phyloP scores from a whole-genome alignment of 1,140 invertebrate species.

The Hylyphantes graminicola region DNA sequence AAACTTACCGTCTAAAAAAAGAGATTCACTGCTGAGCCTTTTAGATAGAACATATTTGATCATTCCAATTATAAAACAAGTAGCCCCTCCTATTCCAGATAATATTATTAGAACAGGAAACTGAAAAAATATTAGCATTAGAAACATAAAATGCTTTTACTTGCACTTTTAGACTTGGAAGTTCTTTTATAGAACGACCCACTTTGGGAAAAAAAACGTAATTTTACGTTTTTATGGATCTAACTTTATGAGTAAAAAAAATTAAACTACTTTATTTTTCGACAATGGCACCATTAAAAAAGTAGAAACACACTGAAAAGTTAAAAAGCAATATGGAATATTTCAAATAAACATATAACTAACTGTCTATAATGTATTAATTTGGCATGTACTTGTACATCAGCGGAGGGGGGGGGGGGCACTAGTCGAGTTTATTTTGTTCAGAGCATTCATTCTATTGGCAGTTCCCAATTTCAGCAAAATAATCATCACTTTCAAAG shows the following conservation, averaged over 20 bases:
- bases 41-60: slow-evolving; percentile 24
- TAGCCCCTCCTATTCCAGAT: slow-evolving; percentile 2
- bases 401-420: no score
- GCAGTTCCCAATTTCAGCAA: no score
- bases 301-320: no score
- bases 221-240: not conserved
- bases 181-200: not conserved
- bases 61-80: slow-evolving; percentile 15
- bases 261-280: not conserved
- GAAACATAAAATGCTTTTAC: not conserved
- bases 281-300: not conserved
- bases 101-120: slow-evolving; percentile 21
- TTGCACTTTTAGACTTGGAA: not conserved
- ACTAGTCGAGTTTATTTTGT: no score
- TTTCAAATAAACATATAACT: no score
- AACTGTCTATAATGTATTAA: no score
- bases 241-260: not conserved
- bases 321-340: no score
- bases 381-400: no score
- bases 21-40: slow-evolving; percentile 18
- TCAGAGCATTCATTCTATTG: no score
- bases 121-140: slow-evolving; percentile 31
- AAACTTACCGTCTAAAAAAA: slow-evolving; percentile 35
- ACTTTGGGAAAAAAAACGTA: not conserved
- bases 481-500: no score